Base-by-base conservation (phyloP, 2,797 vertebrate genomes). In the Aldrovandia affinis region DNA sequence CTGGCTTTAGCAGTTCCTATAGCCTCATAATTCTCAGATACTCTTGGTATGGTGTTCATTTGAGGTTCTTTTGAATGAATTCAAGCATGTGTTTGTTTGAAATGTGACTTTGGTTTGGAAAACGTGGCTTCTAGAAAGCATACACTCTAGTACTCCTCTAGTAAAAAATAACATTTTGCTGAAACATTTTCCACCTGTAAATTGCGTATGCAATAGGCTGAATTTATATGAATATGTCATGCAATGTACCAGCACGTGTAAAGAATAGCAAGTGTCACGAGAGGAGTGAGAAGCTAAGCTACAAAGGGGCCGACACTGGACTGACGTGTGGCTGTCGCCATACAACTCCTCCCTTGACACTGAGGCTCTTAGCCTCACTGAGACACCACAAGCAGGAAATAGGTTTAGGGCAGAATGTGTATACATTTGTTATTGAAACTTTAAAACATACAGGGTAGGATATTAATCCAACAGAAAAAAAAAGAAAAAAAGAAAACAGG, bases 1-100 rank as follows among this genome's bases (percentile, higher is more conserved):
- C 65, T 54, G 86, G 55, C 47, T 42, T 39, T 30, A 88, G 81
- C 82, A 85, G 68, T 87, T 83, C 75, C 77, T 52, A 28, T 28
- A 28, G 77, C 47, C 42, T 47, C 28, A 75, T 44, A 83, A 84
- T 86, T 83, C 79, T 50, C 47, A 50, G 78, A 81, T 65, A 79
- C 65, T 54, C 22, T 83, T 86, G 81, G 63, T 55, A 42, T 61
- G 36, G 42, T 44, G 39, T 42, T 75, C 22, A 42, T 25, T 4
- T 78, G 77, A 79, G 78, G 9, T 47, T 33, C 50, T 79, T 79
- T 79, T 54, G 50, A 79, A n/a, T 52, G 22, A 30, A 79, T 15
- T 33, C 18, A 79, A 33, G 78, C 33, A 54, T 7, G 50, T 79
- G 5, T 4, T 28, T 52, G 78, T 50, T 47, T 12, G 30, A 68